Evolutionary conservation across 2,888 invertebrate species (phyloP).

Genomic region (Panopea generosa): DNA sequence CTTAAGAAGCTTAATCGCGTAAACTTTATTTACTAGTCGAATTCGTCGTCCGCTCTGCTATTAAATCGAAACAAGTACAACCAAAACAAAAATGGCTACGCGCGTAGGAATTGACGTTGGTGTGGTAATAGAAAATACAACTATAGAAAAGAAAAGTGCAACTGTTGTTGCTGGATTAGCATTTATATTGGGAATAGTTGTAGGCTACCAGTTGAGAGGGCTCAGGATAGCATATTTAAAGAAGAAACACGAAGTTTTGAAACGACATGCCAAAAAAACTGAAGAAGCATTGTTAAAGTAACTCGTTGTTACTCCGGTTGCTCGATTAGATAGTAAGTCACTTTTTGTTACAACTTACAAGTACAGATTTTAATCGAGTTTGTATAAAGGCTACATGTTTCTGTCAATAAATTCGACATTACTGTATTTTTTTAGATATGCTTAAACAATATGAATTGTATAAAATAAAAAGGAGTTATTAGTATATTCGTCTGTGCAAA

Average conservation of each 20-base stretch:
- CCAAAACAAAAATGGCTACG: conserved; percentile 44
- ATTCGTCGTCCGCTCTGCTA: too few relatives aligned
- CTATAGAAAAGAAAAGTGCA: conserved; percentile 37
- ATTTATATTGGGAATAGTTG: conserved; percentile 68
- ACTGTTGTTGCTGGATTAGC: conserved; percentile 63
- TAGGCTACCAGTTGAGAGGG: conserved; percentile 71
- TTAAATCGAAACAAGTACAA: not conserved
- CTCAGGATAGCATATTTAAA: conserved; percentile 69
- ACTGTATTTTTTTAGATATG: too few relatives aligned
- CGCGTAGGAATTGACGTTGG: conserved; percentile 49
- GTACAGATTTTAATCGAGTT: too few relatives aligned
- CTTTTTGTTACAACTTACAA: too few relatives aligned
- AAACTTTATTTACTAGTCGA: too few relatives aligned
- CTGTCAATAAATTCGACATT: too few relatives aligned
- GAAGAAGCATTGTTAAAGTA: conserved; percentile 24
- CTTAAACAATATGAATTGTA: too few relatives aligned
- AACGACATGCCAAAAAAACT: conserved; percentile 63
- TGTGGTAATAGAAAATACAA: conserved; percentile 30
- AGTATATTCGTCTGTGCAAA: too few relatives aligned
- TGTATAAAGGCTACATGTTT: too few relatives aligned
- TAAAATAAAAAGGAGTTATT: too few relatives aligned
- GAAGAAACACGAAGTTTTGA: conserved; percentile 72
- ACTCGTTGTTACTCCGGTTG: conserved; percentile 7
- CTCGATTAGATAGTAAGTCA: conserved; percentile 25
- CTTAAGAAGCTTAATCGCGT: too few relatives aligned